phyloP scores from a whole-genome alignment of 2,113 vertebrate genomes.

The Gymnocephalus cernua region DNA sequence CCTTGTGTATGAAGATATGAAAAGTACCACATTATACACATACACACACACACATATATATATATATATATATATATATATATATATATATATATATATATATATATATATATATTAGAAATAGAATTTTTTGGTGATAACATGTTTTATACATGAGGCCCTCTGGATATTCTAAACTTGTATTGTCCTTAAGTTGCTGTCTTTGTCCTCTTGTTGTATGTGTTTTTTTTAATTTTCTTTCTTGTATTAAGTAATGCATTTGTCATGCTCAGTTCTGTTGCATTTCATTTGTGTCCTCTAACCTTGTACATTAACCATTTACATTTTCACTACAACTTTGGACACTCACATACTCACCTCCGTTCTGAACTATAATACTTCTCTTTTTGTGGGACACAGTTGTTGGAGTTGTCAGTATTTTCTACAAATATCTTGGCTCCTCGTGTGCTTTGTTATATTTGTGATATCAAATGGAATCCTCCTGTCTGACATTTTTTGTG shows the following conservation, averaged over 20 bases:
- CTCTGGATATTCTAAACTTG: not conserved
- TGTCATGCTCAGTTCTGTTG: not conserved
- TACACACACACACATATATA: too few species aligned
- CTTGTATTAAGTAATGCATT: not conserved
- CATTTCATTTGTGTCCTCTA: slow-evolving; percentile 7
- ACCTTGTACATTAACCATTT: slow-evolving; percentile 11
- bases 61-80: too few species aligned
- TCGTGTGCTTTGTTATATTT: slow-evolving; percentile 20
- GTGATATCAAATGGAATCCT: not conserved
- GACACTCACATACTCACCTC: slow-evolving; percentile 18
- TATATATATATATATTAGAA: not conserved
- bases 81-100: too few species aligned
- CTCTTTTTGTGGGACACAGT: not conserved
- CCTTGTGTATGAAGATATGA: too few species aligned
- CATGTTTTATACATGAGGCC: slow-evolving; percentile 22
- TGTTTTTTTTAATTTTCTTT: not conserved
- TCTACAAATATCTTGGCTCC: slow-evolving; percentile 31
- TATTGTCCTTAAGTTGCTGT: not conserved
- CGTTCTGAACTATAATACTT: not conserved
- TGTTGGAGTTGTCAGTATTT: not conserved
- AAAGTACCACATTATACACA: not conserved
- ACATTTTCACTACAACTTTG: not conserved
- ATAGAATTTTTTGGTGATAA: not conserved
- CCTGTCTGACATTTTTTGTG: slow-evolving; percentile 7
- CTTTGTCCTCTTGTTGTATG: slow-evolving; percentile 9